Evolutionary conservation across 2,113 vertebrate genomes (phyloP).

Genomic region (Bettongia penicillata): DNA sequence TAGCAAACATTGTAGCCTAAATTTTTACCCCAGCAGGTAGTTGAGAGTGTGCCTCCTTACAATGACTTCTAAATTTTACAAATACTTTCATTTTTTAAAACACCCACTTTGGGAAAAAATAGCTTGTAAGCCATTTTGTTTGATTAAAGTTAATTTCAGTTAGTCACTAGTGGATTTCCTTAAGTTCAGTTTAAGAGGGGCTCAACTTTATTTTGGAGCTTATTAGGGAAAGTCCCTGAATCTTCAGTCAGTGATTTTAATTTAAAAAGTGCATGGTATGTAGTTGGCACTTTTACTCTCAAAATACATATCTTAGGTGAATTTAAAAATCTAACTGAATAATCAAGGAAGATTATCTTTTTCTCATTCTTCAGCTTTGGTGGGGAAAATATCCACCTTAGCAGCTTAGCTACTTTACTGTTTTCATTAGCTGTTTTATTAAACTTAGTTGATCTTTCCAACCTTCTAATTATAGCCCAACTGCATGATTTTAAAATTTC

Average conservation of each 20-base stretch:
- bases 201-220: too few species aligned
- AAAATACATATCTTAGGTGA: too few species aligned
- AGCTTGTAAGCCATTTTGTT: not conserved
- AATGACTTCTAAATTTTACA: conserved; percentile 30
- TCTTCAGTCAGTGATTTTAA: too few species aligned
- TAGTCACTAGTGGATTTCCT: not conserved
- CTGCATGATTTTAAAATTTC: conserved; percentile 3
- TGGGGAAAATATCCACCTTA: not conserved
- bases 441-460: not conserved
- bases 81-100: conserved; percentile 6
- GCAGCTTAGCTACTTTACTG: not conserved
- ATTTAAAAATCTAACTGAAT: not conserved
- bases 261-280: not conserved
- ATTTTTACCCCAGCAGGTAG: not conserved
- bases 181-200: too few species aligned
- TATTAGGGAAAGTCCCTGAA: too few species aligned
- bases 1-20: not conserved
- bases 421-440: not conserved
- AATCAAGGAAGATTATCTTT: not conserved
- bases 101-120: not conserved
- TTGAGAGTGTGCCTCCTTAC: not conserved
- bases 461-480: conserved; percentile 22
- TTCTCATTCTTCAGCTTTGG: not conserved
- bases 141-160: not conserved
- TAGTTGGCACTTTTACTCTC: not conserved